A percentile compares a stretch with the other conserved stretches of the same genome.
Evolutionary conservation across 2,113 vertebrate species (phyloP).

Genomic region (Gobiocypris rarus): DNA sequence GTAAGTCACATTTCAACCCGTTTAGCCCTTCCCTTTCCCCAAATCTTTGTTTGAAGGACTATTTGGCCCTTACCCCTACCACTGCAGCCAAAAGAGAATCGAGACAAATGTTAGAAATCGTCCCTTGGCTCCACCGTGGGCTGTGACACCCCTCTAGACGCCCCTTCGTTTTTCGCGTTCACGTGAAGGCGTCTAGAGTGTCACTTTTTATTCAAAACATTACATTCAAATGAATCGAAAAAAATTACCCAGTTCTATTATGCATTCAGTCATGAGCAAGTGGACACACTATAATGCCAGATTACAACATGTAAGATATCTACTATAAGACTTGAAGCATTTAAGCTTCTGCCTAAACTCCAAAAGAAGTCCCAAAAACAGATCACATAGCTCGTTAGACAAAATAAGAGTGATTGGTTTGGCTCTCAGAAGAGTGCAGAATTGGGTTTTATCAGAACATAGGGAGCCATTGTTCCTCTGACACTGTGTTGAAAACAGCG

Average conservation of each 20-base stretch:
- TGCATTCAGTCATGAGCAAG: background rate
- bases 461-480: slow-evolving; percentile 30
- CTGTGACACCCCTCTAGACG: too few relatives aligned
- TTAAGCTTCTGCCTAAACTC: background rate
- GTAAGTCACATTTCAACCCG: too few relatives aligned
- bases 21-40: too few relatives aligned
- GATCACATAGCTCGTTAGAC: background rate
- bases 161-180: too few relatives aligned
- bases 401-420: slow-evolving; percentile 7
- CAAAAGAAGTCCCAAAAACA: background rate
- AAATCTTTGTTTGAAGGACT: too few relatives aligned
- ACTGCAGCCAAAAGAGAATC: too few relatives aligned
- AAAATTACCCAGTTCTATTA: background rate
- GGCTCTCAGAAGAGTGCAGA: slow-evolving; percentile 4
- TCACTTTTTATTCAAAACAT: too few relatives aligned
- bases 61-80: too few relatives aligned
- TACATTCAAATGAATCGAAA: too few relatives aligned
- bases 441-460: slow-evolving; percentile 30
- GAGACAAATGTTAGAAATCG: too few relatives aligned
- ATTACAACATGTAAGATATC: background rate
- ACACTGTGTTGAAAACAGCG: slow-evolving; percentile 24
- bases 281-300: background rate
- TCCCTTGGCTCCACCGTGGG: too few relatives aligned
- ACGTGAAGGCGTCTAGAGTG: too few relatives aligned
- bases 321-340: background rate